Evolutionary conservation across 2,797 vertebrate species (phyloP), one percentile per base, ranked within the genome.

Genomic region (Acestrorhynchus altus): DNA sequence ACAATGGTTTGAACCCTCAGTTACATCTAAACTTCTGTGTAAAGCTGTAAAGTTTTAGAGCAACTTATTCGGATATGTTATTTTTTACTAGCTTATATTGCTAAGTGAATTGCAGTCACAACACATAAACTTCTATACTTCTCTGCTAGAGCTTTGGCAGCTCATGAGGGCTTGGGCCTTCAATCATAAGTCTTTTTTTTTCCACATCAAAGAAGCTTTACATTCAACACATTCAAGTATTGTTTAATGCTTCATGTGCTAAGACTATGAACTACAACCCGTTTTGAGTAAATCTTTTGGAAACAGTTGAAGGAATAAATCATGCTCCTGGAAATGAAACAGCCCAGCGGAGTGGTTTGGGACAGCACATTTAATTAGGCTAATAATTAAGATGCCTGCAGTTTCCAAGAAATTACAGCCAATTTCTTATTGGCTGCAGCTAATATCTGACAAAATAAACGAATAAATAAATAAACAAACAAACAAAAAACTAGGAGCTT

Each of bases 221-320:
- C 42, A 64, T n/a, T 73, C 0, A 31, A 57, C 26, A 8, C 26
- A 24, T 31, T 1, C 39, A 44, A 61, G 35, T 4, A 20, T 44
- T 64, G 64, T 71, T 56, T 24, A 63, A 22, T 46, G 18, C 22
- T 31, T 18, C 1, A 15, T 9, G 61, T 26, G 44, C n/a, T 4
- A 28, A n/a, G n/a, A 26, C 52, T 42, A 57, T 72, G 70, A 69
- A 60, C 42, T 39, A 42, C 61, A 46, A 46, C 22, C 42, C 51
- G 66, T 39, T 44, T 39, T 46, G 35, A 74, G 78, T 42, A 60
- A 57, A n/a, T 72, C 56, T 64, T 72, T 28, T 39, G 40, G 69
- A 79, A 51, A 60, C 63, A 74, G 11, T 13, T 57, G 54, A 49
- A 77, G 26, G 42, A 82, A 82, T 84, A 74, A 80, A 82, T 77